These are phyloP conservation scores for Phaedon cochleariae DNA, from an alignment of 2,888 invertebrate species.

Conservation along the genomic window DNA sequence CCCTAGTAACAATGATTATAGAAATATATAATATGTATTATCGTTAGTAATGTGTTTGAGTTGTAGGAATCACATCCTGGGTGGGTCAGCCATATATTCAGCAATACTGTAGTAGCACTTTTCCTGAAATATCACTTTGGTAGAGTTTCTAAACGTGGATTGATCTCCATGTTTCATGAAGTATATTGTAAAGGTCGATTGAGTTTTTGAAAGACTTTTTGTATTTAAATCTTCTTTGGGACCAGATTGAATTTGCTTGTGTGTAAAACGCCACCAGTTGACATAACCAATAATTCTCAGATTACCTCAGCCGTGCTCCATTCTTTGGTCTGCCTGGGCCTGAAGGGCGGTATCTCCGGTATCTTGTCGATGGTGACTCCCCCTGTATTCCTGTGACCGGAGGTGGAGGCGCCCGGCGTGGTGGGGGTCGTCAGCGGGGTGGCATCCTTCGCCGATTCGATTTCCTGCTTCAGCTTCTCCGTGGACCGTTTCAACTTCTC, in stretches of 20 bases:
- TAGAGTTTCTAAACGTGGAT: background rate
- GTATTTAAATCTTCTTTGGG: background rate
- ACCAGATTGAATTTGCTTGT: background rate
- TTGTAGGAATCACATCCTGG: background rate
- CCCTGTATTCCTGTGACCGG: constrained; percentile 54
- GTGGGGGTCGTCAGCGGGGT: constrained; percentile 62
- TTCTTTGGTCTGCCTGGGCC: constrained; percentile 67
- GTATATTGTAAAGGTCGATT: background rate
- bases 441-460: constrained; percentile 31
- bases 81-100: background rate
- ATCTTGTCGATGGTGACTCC: constrained; percentile 60
- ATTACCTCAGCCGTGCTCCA: constrained; percentile 57
- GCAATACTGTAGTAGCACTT: background rate
- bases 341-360: constrained; percentile 66
- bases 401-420: constrained; percentile 60
- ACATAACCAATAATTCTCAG: background rate
- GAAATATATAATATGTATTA: background rate
- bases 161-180: background rate
- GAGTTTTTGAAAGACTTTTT: background rate
- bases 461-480: constrained; percentile 19
- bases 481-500: constrained; percentile 46
- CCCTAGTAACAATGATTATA: no score
- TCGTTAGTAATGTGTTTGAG: background rate
- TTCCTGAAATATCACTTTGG: background rate
- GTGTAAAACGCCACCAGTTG: no score